phyloP scores from a whole-genome alignment of 2,888 invertebrate species.

The Chalcosyrphus nemorum region DNA sequence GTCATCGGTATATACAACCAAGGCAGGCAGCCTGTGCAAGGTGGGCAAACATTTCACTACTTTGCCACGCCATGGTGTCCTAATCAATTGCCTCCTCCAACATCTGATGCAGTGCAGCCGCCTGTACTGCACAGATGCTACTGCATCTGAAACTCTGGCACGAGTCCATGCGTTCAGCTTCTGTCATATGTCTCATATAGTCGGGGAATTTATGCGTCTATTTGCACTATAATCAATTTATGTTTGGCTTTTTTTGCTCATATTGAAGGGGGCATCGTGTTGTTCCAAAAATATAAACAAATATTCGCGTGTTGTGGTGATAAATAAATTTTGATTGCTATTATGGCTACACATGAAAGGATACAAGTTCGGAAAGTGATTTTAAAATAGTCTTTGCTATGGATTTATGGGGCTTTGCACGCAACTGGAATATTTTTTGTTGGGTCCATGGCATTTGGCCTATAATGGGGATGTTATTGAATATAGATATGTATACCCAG shows the following conservation, averaged over 20 bases:
- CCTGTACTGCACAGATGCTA: slow-evolving; percentile 14
- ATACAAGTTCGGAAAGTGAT: too few species aligned
- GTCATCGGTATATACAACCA: neutral
- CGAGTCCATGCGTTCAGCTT: slow-evolving; percentile 8
- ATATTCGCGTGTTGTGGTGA: neutral
- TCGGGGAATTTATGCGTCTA: slow-evolving; percentile 25
- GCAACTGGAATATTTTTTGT: too few species aligned
- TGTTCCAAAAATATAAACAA: neutral
- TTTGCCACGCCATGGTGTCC: neutral
- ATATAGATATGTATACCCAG: too few species aligned
- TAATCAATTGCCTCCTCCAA: slow-evolving; percentile 24
- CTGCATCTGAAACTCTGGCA: slow-evolving; percentile 15
- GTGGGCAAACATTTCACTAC: neutral
- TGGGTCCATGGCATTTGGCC: too few species aligned
- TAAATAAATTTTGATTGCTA: neutral
- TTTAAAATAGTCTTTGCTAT: too few species aligned
- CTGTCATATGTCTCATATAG: slow-evolving; percentile 26
- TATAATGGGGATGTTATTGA: too few species aligned
- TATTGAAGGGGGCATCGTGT: neutral
- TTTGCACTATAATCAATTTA: slow-evolving; percentile 38
- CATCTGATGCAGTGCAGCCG: neutral
- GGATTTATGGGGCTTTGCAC: too few species aligned
- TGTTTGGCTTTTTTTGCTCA: neutral
- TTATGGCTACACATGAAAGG: too few species aligned
- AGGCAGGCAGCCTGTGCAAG: neutral